Conservation (phyloP, 2,113 vertebrate species). For the Regulus satrapa region DNA sequence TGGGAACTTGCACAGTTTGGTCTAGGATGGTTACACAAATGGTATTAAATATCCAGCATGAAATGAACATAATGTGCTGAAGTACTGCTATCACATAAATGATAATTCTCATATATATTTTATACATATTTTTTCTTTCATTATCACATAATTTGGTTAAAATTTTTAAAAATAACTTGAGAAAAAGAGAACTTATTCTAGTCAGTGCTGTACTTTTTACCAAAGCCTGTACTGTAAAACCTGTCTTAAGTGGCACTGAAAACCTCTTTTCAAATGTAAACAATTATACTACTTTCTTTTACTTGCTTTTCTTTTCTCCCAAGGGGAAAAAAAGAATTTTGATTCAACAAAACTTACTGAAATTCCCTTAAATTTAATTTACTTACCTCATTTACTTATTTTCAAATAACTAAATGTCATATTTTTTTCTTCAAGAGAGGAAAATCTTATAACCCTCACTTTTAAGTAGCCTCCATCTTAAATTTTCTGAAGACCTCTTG, state of each 20-base stretch:
- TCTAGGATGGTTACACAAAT: background rate
- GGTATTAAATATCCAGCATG: background rate
- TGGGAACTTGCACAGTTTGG: background rate
- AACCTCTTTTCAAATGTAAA: background rate
- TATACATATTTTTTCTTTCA: background rate
- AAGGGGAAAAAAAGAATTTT: background rate
- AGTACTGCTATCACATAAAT: background rate
- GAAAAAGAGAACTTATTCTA: background rate
- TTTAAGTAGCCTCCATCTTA: background rate
- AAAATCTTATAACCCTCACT: background rate
- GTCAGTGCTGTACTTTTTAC: background rate
- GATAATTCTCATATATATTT: background rate
- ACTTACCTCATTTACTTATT: background rate
- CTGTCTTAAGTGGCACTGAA: background rate
- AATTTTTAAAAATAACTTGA: background rate
- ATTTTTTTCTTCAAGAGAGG: background rate
- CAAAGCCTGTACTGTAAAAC: background rate
- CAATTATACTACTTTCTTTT: background rate
- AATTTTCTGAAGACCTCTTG: background rate
- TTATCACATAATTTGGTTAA: background rate
- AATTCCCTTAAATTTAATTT: background rate
- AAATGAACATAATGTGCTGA: background rate
- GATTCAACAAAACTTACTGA: background rate
- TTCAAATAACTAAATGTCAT: background rate
- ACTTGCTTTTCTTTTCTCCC: background rate